Evolutionary conservation across 2,113 vertebrate species (phyloP).

Genomic region (Emydura subglobosa): DNA sequence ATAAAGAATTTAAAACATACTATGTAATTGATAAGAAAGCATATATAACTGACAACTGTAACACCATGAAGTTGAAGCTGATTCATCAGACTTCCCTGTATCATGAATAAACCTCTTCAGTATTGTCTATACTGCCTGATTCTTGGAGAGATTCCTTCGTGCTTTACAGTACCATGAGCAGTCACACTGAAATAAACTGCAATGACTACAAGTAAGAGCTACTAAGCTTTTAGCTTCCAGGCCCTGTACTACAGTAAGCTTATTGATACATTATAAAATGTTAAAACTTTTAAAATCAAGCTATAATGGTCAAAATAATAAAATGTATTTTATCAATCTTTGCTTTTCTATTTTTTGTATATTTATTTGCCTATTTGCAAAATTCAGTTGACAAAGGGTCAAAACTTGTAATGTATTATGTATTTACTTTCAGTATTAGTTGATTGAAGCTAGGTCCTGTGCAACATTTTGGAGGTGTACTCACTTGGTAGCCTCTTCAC

Average conservation of each 20-base stretch:
- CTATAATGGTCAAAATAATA: background rate
- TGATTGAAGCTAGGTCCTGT: background rate
- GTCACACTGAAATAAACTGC: background rate
- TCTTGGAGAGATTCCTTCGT: too few relatives aligned
- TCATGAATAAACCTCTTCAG: too few relatives aligned
- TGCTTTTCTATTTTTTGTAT: background rate
- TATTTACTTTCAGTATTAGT: background rate
- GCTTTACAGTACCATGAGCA: rapidly evolving
- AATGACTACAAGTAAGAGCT: background rate
- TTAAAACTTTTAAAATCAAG: background rate
- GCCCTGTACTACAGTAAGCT: background rate
- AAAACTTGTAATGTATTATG: background rate
- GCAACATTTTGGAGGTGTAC: background rate
- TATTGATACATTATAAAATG: background rate
- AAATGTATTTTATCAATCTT: background rate
- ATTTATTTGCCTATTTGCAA: background rate
- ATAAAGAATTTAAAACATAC: too few relatives aligned
- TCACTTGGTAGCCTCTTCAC: background rate
- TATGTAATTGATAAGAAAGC: too few relatives aligned
- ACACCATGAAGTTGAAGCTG: too few relatives aligned
- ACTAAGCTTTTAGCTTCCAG: background rate
- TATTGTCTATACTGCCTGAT: too few relatives aligned
- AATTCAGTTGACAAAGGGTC: background rate
- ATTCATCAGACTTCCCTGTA: too few relatives aligned
- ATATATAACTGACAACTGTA: too few relatives aligned